Evolutionary conservation across 2,113 vertebrate genomes (phyloP).

Genomic region (Sus scrofa): T2T-Sscrofa CM000813.6:110176001-110176500

Average conservation of each 20-base stretch:
- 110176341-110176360: slow-evolving; percentile 61
- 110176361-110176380: slow-evolving; percentile 14
- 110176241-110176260: background rate
- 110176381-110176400: slow-evolving; percentile 61
- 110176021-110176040: slow-evolving; percentile 66
- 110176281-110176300: slow-evolving; percentile 55
- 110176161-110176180: background rate
- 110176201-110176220: slow-evolving; percentile 20
- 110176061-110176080: slow-evolving; percentile 31
- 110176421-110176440: slow-evolving; percentile 63
- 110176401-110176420: background rate
- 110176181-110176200: slow-evolving; percentile 23
- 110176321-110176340: slow-evolving; percentile 72
- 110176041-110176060: slow-evolving; percentile 69
- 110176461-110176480: slow-evolving; percentile 64
- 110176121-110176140: slow-evolving; percentile 37
- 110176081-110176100: slow-evolving; percentile 43
- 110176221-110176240: background rate
- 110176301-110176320: slow-evolving; percentile 68
- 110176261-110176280: background rate
- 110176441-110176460: background rate
- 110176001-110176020: slow-evolving; percentile 72
- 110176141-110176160: background rate
- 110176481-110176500: slow-evolving; percentile 24
- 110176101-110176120: slow-evolving; percentile 30